These are phyloP conservation scores for Chrysina gloriosa DNA, from an alignment of 2,888 invertebrate genomes.

Conservation along the genomic window DNA sequence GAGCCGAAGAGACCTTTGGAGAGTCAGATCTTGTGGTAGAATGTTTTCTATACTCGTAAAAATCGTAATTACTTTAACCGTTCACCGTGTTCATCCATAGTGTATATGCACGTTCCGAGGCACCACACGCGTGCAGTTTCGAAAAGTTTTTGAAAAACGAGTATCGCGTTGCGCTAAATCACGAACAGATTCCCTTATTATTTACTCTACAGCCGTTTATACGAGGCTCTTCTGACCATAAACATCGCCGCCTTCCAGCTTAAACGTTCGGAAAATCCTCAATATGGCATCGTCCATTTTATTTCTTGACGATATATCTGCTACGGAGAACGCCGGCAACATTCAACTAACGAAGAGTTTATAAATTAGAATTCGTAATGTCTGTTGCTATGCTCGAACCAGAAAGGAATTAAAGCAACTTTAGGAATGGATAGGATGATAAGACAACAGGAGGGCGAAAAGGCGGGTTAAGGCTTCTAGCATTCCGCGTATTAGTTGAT, in stretches of 20 bases:
- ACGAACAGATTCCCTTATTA: constrained; percentile 17
- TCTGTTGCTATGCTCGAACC: not conserved
- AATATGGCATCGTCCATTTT: not conserved
- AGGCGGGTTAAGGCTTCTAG: no score
- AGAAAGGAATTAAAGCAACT: not conserved
- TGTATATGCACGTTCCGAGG: not conserved
- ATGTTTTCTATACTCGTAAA: constrained; percentile 28
- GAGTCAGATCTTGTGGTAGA: not conserved
- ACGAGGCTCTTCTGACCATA: constrained; percentile 1
- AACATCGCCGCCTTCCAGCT: not conserved
- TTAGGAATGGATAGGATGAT: no score
- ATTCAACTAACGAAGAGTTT: not conserved
- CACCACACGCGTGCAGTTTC: not conserved
- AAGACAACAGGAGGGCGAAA: no score
- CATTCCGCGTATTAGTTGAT: no score
- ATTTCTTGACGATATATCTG: not conserved
- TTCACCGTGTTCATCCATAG: not conserved
- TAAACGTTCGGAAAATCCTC: not conserved
- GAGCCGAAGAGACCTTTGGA: not conserved
- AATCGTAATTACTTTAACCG: constrained; percentile 30
- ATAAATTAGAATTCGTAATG: not conserved
- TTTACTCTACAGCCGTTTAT: constrained; percentile 7
- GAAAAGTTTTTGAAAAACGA: constrained; percentile 15
- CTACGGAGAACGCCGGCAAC: not conserved
- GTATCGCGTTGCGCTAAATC: not conserved